These are phyloP conservation scores for Drosophila watanabei DNA, from an alignment of 1,140 invertebrate genomes.

Conservation along the genomic window DNA sequence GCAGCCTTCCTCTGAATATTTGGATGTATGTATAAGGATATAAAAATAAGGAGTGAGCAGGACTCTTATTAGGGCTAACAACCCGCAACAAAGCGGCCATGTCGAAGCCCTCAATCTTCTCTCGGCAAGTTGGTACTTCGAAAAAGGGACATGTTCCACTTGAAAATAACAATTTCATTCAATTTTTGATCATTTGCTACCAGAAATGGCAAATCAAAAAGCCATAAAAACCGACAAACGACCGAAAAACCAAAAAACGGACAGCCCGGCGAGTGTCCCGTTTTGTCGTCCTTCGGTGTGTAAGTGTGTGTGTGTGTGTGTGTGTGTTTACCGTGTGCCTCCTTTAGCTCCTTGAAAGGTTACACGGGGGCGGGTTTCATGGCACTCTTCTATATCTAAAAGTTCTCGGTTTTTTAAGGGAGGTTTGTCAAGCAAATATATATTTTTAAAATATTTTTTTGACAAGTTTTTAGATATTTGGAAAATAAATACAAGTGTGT, in stretches of 20 bases:
- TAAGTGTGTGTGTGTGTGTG: constrained; percentile 5
- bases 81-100: constrained; percentile 72
- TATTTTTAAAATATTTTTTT: neutral
- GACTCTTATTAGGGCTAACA: constrained; percentile 79
- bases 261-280: constrained; percentile 49
- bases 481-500: neutral
- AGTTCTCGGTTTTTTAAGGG: neutral
- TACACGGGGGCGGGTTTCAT: constrained; percentile 59
- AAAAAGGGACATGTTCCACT: constrained; percentile 79
- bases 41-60: constrained; percentile 22
- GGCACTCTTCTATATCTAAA: neutral
- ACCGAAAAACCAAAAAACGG: constrained; percentile 52
- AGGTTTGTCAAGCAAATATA: neutral
- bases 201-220: constrained; percentile 84
- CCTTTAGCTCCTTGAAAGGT: constrained; percentile 63
- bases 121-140: constrained; percentile 13
- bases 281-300: constrained; percentile 41
- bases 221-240: constrained; percentile 78
- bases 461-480: neutral
- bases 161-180: constrained; percentile 84
- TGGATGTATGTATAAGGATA: too few species aligned
- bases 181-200: constrained; percentile 84
- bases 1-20: neutral
- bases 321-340: constrained; percentile 34
- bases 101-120: constrained; percentile 42